Conservation (phyloP, 2,797 vertebrate species). For the Danionella dracula region DNA sequence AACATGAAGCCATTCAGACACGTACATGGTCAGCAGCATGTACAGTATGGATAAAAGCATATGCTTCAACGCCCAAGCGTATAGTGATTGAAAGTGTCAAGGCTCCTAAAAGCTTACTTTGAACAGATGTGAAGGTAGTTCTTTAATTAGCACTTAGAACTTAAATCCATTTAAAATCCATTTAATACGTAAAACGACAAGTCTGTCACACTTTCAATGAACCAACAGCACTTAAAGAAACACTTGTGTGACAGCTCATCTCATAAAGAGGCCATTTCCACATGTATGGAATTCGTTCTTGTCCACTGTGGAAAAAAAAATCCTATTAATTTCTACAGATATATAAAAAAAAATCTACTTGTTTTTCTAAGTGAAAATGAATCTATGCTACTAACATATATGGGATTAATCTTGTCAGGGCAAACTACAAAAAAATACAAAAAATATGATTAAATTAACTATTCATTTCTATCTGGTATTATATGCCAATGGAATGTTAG, state of each 20-base stretch:
- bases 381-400: no score
- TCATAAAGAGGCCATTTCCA: background rate
- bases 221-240: background rate
- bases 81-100: constrained; percentile 28
- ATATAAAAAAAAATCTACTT: no score
- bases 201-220: constrained; percentile 25
- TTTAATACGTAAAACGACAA: constrained; percentile 41
- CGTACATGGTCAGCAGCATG: background rate
- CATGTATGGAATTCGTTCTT: background rate
- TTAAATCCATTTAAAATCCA: constrained; percentile 48
- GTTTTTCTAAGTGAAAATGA: no score
- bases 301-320: background rate
- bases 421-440: background rate
- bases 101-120: constrained; percentile 17
- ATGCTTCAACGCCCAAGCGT: background rate
- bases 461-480: constrained; percentile 14
- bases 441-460: constrained; percentile 18
- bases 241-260: constrained; percentile 2
- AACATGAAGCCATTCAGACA: background rate
- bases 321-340: no score
- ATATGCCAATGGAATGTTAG: constrained; percentile 22
- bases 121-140: constrained; percentile 25
- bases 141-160: constrained; percentile 58
- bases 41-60: background rate
- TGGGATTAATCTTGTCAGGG: no score